Evolutionary conservation across 2,888 invertebrate species (phyloP).

Genomic region (Harpalus rufipes): DNA sequence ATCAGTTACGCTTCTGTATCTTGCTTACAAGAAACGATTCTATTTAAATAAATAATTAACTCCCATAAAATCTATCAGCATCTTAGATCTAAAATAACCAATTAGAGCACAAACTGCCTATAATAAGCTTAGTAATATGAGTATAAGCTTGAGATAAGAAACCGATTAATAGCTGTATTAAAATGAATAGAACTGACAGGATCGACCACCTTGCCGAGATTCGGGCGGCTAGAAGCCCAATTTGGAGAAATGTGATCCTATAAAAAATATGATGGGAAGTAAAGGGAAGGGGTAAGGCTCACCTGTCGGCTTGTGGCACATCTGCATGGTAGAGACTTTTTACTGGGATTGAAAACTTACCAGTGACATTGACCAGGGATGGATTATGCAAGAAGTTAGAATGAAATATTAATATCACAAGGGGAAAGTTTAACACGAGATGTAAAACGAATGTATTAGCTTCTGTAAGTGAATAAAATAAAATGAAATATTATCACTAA

Average conservation of each 20-base stretch:
- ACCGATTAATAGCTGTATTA: slow-evolving; percentile 56
- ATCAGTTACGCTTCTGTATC: slow-evolving; percentile 35
- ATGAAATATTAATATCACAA: too few relatives aligned
- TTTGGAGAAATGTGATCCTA: slow-evolving; percentile 50
- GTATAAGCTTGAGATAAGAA: slow-evolving; percentile 52
- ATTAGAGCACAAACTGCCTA: slow-evolving; percentile 58
- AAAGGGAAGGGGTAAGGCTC: not conserved
- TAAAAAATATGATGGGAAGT: slow-evolving; percentile 49
- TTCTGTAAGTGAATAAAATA: too few relatives aligned
- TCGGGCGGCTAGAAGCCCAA: slow-evolving; percentile 12
- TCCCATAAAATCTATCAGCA: slow-evolving; percentile 34
- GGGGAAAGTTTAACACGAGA: rapidly evolving
- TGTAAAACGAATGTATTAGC: too few relatives aligned
- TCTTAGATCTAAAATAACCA: slow-evolving; percentile 55
- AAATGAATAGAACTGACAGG: slow-evolving; percentile 48
- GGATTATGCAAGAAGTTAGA: too few relatives aligned
- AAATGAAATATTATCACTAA: too few relatives aligned
- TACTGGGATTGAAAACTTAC: slow-evolving; percentile 25
- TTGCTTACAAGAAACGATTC: slow-evolving; percentile 44
- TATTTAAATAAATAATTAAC: slow-evolving; percentile 63
- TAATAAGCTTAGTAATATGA: slow-evolving; percentile 63
- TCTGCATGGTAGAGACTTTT: slow-evolving; percentile 45
- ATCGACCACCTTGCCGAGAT: slow-evolving; percentile 3
- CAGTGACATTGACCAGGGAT: not conserved
- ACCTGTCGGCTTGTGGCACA: slow-evolving; percentile 52